These are phyloP conservation scores for Champsocephalus gunnari DNA, from an alignment of 2,797 vertebrate species.

Conservation along the genomic window DNA sequence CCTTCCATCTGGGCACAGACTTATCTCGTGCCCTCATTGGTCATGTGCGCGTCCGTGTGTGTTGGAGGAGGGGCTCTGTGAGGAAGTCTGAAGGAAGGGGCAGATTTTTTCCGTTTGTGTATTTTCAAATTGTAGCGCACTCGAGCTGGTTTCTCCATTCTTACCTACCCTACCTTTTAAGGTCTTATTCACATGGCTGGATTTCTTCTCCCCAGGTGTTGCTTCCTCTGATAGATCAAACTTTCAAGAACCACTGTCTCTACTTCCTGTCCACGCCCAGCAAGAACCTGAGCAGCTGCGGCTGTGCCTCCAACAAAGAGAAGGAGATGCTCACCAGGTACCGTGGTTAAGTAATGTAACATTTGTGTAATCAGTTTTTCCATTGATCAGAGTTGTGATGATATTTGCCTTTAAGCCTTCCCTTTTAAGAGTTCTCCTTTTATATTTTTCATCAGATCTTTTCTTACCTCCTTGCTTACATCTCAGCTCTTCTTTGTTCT, in stretches of 20 bases:
- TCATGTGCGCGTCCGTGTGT: too few species aligned
- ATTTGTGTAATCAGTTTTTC: background rate
- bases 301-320: conserved; percentile 97
- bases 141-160: too few species aligned
- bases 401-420: background rate
- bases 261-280: conserved; percentile 98
- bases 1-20: too few species aligned
- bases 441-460: conserved; percentile 13
- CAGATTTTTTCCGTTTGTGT: too few species aligned
- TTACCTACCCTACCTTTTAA: too few species aligned
- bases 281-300: conserved; percentile 94
- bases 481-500: conserved; percentile 34
- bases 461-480: conserved; percentile 34
- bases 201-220: conserved; percentile 86
- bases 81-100: too few species aligned
- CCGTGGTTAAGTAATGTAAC: background rate
- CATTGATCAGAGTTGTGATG: background rate
- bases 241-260: conserved; percentile 96
- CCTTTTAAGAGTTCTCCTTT: background rate
- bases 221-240: conserved; percentile 95
- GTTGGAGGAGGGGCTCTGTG: too few species aligned
- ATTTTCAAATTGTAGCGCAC: too few species aligned
- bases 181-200: background rate
- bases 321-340: conserved; percentile 99
- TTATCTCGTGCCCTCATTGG: too few species aligned